Percentiles rank a stretch among this genome's conserved stretches.
Conservation (phyloP, 2,113 vertebrate species). For the Campylorhamphus procurvoides region DNA sequence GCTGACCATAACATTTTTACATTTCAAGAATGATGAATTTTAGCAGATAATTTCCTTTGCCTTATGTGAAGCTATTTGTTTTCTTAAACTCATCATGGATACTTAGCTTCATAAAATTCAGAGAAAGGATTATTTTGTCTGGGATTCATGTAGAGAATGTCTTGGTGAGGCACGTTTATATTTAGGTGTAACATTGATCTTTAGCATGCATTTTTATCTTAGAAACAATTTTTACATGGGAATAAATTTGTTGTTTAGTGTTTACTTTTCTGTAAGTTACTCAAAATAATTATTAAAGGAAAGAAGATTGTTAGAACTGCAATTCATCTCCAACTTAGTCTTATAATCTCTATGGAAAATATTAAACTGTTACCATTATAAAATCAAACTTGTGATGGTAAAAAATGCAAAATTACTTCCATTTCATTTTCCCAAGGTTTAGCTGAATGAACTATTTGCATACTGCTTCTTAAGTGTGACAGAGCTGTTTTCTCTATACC, state of each 20-base stretch:
- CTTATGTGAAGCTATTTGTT: background rate
- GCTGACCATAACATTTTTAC: background rate
- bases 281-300: conserved; percentile 22
- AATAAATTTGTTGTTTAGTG: background rate
- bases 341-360: conserved; percentile 2
- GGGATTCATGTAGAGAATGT: background rate
- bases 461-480: background rate
- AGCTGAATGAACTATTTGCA: background rate
- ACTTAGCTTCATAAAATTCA: background rate
- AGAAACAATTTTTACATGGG: background rate
- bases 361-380: background rate
- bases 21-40: background rate
- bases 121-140: background rate
- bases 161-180: background rate
- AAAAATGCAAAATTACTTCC: background rate
- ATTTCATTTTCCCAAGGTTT: background rate
- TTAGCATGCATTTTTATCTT: background rate
- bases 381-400: background rate
- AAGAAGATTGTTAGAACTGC: conserved; percentile 10
- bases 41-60: background rate
- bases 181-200: background rate
- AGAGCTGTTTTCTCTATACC: background rate
- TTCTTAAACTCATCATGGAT: background rate
- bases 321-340: conserved; percentile 27
- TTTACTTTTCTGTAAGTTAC: background rate